phyloP scores from a whole-genome alignment of 35 echinoderm and acorn worm genomes.

The Heliocidaris tuberculata region DNA sequence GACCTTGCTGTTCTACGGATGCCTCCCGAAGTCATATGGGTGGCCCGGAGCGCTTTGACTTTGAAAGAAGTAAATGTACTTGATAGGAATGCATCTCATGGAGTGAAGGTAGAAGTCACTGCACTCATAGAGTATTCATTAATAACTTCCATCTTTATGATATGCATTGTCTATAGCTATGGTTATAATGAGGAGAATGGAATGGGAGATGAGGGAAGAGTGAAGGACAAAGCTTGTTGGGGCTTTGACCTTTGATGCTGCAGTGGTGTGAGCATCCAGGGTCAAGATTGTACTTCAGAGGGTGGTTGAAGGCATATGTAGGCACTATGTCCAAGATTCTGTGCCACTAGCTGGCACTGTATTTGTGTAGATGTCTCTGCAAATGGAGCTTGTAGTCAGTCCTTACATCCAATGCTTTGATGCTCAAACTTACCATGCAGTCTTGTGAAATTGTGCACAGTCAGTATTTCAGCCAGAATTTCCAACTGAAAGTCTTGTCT shows the following conservation, averaged over 20 bases:
- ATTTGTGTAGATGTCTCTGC: not conserved
- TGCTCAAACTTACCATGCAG: not conserved
- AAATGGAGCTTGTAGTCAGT: not conserved
- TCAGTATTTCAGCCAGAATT: too few species aligned
- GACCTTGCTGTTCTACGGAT: not conserved
- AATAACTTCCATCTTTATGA: constrained; percentile 13
- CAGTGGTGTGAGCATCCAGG: not conserved
- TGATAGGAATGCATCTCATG: constrained; percentile 9
- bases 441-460: not conserved
- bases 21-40: not conserved
- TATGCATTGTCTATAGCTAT: not conserved
- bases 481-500: not conserved
- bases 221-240: not conserved
- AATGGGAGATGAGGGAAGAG: not conserved
- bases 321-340: not conserved
- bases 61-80: constrained; percentile 5
- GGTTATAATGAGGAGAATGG: not conserved
- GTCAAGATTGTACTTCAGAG: not conserved
- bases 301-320: not conserved
- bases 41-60: not conserved
- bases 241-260: constrained; percentile 11
- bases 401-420: not conserved
- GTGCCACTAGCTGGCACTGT: not conserved
- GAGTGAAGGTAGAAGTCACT: not conserved
- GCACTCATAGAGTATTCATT: not conserved